phyloP scores from a whole-genome alignment of 2,888 invertebrate genomes.

The Melanostoma scalare region DNA sequence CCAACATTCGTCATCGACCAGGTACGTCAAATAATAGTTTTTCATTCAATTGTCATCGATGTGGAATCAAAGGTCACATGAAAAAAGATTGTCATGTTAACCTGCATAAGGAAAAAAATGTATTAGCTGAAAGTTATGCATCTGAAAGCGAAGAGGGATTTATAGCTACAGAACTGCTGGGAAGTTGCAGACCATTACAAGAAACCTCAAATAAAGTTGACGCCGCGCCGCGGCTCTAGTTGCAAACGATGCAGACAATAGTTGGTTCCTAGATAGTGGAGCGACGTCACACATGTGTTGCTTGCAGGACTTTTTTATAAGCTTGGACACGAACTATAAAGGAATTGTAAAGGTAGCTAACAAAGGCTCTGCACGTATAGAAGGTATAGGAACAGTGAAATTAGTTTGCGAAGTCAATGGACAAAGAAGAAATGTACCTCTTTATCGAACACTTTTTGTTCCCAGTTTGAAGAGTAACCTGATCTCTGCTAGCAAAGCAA shows the following conservation, averaged over 20 bases:
- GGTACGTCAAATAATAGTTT: too few species aligned
- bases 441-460: constrained; percentile 17
- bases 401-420: not conserved
- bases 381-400: constrained; percentile 1
- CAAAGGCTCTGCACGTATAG: not conserved
- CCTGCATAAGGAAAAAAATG: too few species aligned
- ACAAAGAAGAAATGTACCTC: not conserved
- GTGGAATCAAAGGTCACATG: too few species aligned
- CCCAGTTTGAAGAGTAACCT: constrained; percentile 1
- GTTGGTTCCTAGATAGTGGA: constrained; percentile 19
- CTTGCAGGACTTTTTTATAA: not conserved
- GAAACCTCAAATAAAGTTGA: too few species aligned
- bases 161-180: too few species aligned
- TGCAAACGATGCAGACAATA: not conserved
- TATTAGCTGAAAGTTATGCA: too few species aligned
- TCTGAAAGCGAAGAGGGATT: too few species aligned
- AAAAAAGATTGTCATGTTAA: too few species aligned
- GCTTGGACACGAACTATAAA: not conserved
- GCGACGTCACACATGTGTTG: constrained; percentile 24
- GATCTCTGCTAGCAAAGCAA: not conserved
- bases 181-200: too few species aligned
- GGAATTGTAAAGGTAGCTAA: constrained; percentile 5
- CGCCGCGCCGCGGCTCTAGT: too few species aligned
- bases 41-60: too few species aligned
- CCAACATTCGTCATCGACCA: too few species aligned